Base-by-base conservation (phyloP, 2,888 invertebrate species). In the Ligdia adustata region DNA sequence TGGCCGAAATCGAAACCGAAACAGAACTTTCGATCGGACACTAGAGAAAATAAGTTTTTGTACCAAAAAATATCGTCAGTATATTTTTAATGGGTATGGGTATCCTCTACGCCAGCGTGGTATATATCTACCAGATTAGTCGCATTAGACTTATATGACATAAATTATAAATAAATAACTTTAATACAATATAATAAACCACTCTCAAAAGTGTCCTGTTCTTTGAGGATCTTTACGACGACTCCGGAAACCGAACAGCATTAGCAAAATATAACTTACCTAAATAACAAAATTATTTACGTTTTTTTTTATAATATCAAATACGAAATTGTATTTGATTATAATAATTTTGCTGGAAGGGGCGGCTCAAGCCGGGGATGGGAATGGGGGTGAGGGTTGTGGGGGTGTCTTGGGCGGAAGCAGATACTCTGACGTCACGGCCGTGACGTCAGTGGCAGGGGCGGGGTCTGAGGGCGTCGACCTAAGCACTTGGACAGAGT, bases 371-470 rank as follows among this genome's bases (percentile, higher is more conserved):
- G 4, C 56, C 69, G 61, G 72, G 70, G 63, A 52, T 57, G 56
- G 6, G 4, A 18, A 18, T 5, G n/a, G 64, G 61, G 60, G 52
- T 42, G 28, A 45, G 55, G 62, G 55, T 7, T 6, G 57, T 48
- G 57, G 55, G 64, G n/a, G n/a, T n/a, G n/a, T n/a, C n/a, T n/a
- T n/a, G 69, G 72, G 66, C 57, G 62, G 69, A 69, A 73, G 76
- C 69, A 74, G 77, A 75, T 72, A 61, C 66, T 53, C 70, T 85
- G 87, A 87, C 89, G 89, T 86, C 87, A 86, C 76, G 38, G 53
- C 56, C 51, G 73, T 86, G 86, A 87, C 88, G 89, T 88, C 86
- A 79, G 75, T 42, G 41, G 53, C 73, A 69, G 69, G 82, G 80
- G 79, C 82, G 77, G 79, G 74, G 74, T 53, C 66, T 48, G 64